phyloP scores from a whole-genome alignment of 1,140 invertebrate genomes.

The Mylabris phalerata region DNA sequence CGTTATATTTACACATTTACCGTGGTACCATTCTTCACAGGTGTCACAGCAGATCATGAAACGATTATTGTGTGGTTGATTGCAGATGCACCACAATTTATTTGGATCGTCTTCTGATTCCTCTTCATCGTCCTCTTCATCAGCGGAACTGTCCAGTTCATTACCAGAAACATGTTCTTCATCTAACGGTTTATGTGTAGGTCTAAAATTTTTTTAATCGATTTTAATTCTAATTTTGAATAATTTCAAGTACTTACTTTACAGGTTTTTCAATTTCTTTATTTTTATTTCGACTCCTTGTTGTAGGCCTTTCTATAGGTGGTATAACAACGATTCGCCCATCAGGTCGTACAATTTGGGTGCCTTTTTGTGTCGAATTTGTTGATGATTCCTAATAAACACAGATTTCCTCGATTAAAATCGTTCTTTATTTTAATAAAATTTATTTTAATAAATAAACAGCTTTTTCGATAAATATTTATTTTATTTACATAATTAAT shows the following conservation, averaged over 20 bases:
- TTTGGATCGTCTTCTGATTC: constrained; percentile 88
- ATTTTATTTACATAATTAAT: background rate
- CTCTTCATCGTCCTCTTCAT: constrained; percentile 32
- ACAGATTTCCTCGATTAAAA: background rate
- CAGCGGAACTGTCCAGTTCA: constrained; percentile 35
- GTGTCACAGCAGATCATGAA: constrained; percentile 98
- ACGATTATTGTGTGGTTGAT: constrained; percentile 89
- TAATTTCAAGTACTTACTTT: constrained; percentile 24
- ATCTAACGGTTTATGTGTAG: constrained; percentile 34
- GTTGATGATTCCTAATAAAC: background rate
- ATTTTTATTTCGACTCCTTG: constrained; percentile 48
- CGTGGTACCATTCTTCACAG: constrained; percentile 95
- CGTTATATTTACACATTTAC: constrained; percentile 89
- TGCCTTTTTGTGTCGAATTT: constrained; percentile 18
- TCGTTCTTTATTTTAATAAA: too few species aligned
- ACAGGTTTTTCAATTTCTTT: constrained; percentile 23
- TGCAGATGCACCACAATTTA: constrained; percentile 92
- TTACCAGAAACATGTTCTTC: constrained; percentile 41
- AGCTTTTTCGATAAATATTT: background rate
- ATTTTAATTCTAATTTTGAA: background rate
- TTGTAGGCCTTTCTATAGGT: constrained; percentile 71
- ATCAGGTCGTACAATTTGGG: constrained; percentile 61
- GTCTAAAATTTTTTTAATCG: constrained; percentile 15
- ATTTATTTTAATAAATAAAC: too few species aligned
- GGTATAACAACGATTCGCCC: constrained; percentile 67